Base-by-base conservation (phyloP, 2,888 invertebrate genomes). In the Spatulosminthurus flaviceps region DNA sequence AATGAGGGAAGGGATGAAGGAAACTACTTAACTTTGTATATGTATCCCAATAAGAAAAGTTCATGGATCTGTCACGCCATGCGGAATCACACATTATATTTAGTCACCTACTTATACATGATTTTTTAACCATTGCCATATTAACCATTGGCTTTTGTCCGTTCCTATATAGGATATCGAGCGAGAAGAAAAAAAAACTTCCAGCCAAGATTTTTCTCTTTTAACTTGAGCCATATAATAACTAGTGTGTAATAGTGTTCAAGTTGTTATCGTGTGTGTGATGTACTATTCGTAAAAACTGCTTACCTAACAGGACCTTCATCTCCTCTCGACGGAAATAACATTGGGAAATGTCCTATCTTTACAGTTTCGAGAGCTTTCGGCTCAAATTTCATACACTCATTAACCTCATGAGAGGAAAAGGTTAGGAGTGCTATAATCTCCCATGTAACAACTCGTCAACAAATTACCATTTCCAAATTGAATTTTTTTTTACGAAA, bases 41-140 rank as follows among this genome's bases (percentile, higher is more conserved):
- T 13, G 7, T 13, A 16, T 51, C 2, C n/a, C 51, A 51, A 51
- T 51, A 51, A 64, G 60, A 29, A 64, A 64, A 74, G 13, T 74
- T 74, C 29, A 74, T 74, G 61, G 64, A 74, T 61, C 61, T 74
- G 74, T 74, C 74, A 74, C 74, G 74, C 41, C 74, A 74, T 13
- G 22, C 4, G 22, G 51, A 9, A 51, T 51, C 51, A 51, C 7
- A 51, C n/a, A 51, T 51, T 19, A 16, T 16, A n/a, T n/a, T n/a
- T n/a, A 51, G 51, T 51, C 51, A 51, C 51, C 16, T 51, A 51
- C 51, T 51, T 34, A 34, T 34, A 34, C 41, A 41, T 9, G 41
- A 41, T 13, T 9, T 41, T 13, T 13, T 41, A 41, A 41, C n/a
- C 41, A 41, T 7, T 41, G 41, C 13, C 7, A 41, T n/a, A 34